These are phyloP conservation scores for Solea solea DNA, from an alignment of 2,113 vertebrate species.

Conservation along the genomic window DNA sequence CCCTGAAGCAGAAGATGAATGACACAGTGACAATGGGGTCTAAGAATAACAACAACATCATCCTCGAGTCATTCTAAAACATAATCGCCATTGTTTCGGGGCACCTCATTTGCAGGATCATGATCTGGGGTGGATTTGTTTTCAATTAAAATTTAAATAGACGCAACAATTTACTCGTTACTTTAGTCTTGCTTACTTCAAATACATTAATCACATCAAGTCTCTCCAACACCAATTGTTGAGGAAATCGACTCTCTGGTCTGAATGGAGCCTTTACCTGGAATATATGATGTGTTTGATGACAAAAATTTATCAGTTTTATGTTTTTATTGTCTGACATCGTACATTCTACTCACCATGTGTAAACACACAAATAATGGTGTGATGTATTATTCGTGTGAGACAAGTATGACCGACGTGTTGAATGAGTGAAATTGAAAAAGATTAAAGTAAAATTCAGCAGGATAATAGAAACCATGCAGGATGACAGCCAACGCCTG, in stretches of 20 bases:
- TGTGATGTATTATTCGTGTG: conserved; percentile 2
- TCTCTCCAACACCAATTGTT: too few species aligned
- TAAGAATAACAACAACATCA: conserved; percentile 6
- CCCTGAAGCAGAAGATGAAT: conserved; percentile 19
- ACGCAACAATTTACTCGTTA: conserved; percentile 4
- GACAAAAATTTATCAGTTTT: not conserved
- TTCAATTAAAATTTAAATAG: conserved; percentile 43
- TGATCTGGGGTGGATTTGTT: conserved; percentile 4
- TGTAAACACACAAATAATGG: conserved; percentile 12
- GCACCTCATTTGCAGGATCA: conserved; percentile 33
- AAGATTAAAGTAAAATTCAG: conserved; percentile 1
- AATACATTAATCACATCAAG: too few species aligned
- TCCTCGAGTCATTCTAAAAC: conserved; percentile 7
- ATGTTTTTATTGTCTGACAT: conserved; percentile 6
- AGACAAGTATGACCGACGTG: not conserved
- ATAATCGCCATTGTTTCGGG: conserved; percentile 44
- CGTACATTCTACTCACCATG: conserved; percentile 3
- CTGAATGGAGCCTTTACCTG: conserved; percentile 15
- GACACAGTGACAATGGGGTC: conserved; percentile 29
- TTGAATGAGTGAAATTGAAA: conserved; percentile 5
- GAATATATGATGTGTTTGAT: conserved; percentile 10
- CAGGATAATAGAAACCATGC: conserved; percentile 26
- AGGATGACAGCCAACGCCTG: conserved; percentile 39
- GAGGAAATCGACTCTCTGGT: conserved; percentile 18
- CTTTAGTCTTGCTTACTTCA: conserved; percentile 16